phyloP scores from a whole-genome alignment of 2,797 vertebrate genomes.

The Alcedo atthis region DNA sequence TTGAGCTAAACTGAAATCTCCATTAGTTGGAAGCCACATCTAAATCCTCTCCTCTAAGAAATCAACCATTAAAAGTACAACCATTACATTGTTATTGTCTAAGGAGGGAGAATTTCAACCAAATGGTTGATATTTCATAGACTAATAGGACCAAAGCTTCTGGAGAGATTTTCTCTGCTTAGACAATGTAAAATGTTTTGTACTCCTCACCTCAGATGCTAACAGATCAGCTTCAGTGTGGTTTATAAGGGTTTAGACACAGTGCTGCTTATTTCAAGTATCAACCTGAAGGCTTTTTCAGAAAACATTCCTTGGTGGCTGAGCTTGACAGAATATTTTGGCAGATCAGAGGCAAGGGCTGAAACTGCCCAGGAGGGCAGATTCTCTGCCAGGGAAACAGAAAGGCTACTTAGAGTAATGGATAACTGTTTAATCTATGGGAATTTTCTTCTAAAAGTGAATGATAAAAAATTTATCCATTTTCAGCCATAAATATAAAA shows the following conservation, averaged over 20 bases:
- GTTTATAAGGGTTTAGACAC: background rate
- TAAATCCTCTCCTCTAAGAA: background rate
- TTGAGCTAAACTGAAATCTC: background rate
- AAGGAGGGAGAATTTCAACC: background rate
- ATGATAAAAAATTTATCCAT: conserved; percentile 61
- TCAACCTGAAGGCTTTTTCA: background rate
- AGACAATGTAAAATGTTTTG: background rate
- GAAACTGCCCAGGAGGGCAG: background rate
- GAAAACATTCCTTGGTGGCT: background rate
- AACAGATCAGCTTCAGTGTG: background rate
- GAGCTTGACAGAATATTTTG: background rate
- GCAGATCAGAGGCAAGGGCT: background rate
- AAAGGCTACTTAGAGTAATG: conserved; percentile 14
- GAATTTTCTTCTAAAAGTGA: conserved; percentile 40
- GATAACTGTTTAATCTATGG: conserved; percentile 42
- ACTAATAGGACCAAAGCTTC: background rate
- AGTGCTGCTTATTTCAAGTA: background rate
- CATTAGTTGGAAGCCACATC: background rate
- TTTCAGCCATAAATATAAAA: conserved; percentile 62
- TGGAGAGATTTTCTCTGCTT: background rate
- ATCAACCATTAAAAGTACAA: background rate
- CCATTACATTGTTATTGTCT: background rate
- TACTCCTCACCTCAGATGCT: background rate
- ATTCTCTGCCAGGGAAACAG: background rate
- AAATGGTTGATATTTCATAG: background rate